These are phyloP conservation scores for Lepidostoma basale DNA, from an alignment of 1,140 invertebrate genomes.

Conservation along the genomic window DNA sequence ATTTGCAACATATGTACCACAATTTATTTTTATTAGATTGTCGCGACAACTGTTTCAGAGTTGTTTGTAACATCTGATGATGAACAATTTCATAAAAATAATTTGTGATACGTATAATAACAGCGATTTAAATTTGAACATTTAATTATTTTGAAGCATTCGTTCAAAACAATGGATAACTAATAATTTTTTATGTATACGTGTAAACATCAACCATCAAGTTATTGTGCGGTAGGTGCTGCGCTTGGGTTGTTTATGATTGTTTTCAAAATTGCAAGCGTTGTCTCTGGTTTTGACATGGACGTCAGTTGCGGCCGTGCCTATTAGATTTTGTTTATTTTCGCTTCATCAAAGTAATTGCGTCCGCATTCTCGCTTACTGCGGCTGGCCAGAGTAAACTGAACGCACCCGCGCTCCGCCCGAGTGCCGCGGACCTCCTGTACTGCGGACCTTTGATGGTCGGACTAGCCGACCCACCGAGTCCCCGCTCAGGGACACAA, in stretches of 20 bases:
- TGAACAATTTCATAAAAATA: too few species aligned
- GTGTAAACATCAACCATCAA: neutral
- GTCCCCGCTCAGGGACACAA: neutral
- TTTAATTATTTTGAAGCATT: neutral
- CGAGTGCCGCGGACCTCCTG: neutral
- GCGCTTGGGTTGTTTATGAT: conserved; percentile 1
- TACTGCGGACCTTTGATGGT: neutral
- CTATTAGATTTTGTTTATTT: conserved; percentile 18
- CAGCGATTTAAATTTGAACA: neutral
- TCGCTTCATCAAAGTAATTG: too few species aligned
- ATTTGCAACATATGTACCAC: too few species aligned
- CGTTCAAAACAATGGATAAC: neutral
- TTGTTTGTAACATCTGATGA: too few species aligned
- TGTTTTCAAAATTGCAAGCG: neutral
- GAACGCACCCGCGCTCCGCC: neutral
- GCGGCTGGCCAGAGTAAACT: neutral
- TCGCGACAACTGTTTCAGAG: too few species aligned
- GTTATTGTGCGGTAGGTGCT: too few species aligned
- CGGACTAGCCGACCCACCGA: neutral
- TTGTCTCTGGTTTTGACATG: conserved; percentile 27
- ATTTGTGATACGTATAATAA: too few species aligned
- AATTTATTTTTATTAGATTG: too few species aligned
- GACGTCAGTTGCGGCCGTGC: conserved; percentile 28
- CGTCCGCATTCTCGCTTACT: neutral
- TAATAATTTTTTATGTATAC: neutral